Base-by-base conservation (phyloP, 1,140 invertebrate genomes). In the Caenorhabditis inopinata region DNA sequence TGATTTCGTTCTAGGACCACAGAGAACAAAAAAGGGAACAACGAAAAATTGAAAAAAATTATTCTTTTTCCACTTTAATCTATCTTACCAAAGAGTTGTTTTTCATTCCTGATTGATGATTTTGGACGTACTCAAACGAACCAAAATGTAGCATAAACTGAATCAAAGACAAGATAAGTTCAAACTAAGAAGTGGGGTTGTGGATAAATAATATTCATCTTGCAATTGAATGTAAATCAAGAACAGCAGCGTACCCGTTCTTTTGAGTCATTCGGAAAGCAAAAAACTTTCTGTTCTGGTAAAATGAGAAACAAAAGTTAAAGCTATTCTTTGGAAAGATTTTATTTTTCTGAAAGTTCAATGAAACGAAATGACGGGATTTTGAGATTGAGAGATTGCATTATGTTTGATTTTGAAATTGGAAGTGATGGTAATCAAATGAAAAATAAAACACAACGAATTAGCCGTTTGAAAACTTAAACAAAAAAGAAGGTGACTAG, bases 401-500 rank as follows among this genome's bases (percentile, higher is more conserved):
- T 68, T 68, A 42, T 68, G 51, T 58, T 58, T 58, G 58, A 68
- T 21, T 68, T 68, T 68, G 29, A 38, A 68, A 76, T 76, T 76
- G 42, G 27, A 58, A 38, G 21, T 35, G 9, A 78, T 46, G n/a
- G n/a, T 4, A 46, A 45, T 62, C 11, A 27, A 16, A 14, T 58
- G 32, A 9, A 27, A 78, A 77, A 18, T 16, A 14, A 9, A 4
- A 3, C 14, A 6, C 14, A 76, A 21, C 4, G 23, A 49, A 76
- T 29, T 38, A 53, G 9, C 16, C 38, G 12, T 14, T 23, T 21
- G 74, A 47, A 38, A 38, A 38, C 5, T 68, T 78, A 78, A 9
- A 78, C 76, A 16, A 78, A 78, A 25, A 78, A 78, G 49, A 78
- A 38, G 16, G 76, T 78, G 35, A 78, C 25, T 29, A 53, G 42